Conservation (phyloP, 2,113 vertebrate species). For the Pseudorasbora parva region DNA sequence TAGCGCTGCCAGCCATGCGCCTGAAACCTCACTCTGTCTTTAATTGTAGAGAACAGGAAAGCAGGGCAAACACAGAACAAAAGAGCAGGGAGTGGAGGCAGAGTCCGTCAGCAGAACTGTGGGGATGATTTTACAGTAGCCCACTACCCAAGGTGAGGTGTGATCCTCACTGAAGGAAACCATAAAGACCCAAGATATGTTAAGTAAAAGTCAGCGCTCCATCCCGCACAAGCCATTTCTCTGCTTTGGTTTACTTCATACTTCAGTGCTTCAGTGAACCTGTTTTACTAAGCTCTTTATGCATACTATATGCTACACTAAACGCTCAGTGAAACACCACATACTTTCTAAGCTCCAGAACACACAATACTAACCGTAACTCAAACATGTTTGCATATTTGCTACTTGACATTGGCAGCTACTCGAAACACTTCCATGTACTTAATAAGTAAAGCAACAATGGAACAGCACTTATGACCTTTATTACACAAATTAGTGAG, state of each 20-base stretch:
- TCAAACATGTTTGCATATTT: background rate
- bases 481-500: background rate
- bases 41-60: constrained; percentile 83
- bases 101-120: constrained; percentile 62
- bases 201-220: background rate
- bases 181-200: background rate
- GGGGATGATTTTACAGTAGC: constrained; percentile 67
- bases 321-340: background rate
- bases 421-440: background rate
- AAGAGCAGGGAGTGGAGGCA: constrained; percentile 68
- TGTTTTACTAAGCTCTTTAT: background rate
- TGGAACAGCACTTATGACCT: background rate
- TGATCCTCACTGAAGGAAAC: constrained; percentile 46
- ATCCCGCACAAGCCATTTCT: background rate
- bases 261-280: background rate
- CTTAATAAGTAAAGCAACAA: background rate
- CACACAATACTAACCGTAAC: background rate
- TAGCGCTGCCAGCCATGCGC: constrained; percentile 84
- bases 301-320: background rate
- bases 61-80: constrained; percentile 80
- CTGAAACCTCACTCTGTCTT: constrained; percentile 82
- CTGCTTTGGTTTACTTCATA: background rate
- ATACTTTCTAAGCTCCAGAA: background rate
- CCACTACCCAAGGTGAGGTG: constrained; percentile 59
- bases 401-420: background rate